These are phyloP conservation scores for Drosophila bipectinata DNA, from an alignment of 1,140 invertebrate genomes.

Conservation along the genomic window DNA sequence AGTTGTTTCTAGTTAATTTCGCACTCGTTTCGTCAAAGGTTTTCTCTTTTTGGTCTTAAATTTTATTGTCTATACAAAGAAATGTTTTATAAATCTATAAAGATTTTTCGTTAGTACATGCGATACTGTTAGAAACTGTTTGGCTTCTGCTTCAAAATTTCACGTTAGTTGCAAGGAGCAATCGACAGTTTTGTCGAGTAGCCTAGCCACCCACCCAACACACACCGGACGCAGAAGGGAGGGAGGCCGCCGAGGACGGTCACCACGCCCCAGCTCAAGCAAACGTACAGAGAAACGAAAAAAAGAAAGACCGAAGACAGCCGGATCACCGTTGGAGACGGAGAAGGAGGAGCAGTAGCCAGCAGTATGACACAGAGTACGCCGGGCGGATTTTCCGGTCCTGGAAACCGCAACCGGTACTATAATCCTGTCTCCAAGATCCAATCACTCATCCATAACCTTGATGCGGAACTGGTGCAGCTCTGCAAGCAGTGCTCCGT, in stretches of 20 bases:
- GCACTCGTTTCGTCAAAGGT: slow-evolving; percentile 12
- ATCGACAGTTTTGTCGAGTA: slow-evolving; percentile 46
- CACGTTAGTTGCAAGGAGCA: slow-evolving; percentile 51
- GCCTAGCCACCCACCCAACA: slow-evolving; percentile 20
- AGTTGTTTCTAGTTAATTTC: neutral
- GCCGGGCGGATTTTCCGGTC: slow-evolving; percentile 17
- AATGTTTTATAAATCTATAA: slow-evolving; percentile 66
- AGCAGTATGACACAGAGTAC: slow-evolving; percentile 40
- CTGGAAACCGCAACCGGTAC: slow-evolving; percentile 50
- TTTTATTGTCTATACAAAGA: slow-evolving; percentile 47
- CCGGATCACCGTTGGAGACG: neutral
- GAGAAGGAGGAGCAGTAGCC: slow-evolving; percentile 39
- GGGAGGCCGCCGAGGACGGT: neutral
- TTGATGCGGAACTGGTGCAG: slow-evolving; percentile 69
- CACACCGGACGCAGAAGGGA: slow-evolving; percentile 1
- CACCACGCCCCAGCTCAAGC: neutral
- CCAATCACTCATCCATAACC: slow-evolving; percentile 71
- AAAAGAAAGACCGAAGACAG: neutral
- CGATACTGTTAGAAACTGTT: slow-evolving; percentile 61
- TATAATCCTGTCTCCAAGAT: slow-evolving; percentile 75
- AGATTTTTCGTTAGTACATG: slow-evolving; percentile 58
- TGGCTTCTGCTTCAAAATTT: slow-evolving; percentile 82
- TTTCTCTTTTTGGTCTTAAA: slow-evolving; percentile 40
- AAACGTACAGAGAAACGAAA: neutral
- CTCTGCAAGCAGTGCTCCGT: slow-evolving; percentile 69